These are phyloP conservation scores for Aurelia aurita DNA, from an alignment of 30 jellyfish, hydroid and myxozoan species.

Conservation along the genomic window DNA sequence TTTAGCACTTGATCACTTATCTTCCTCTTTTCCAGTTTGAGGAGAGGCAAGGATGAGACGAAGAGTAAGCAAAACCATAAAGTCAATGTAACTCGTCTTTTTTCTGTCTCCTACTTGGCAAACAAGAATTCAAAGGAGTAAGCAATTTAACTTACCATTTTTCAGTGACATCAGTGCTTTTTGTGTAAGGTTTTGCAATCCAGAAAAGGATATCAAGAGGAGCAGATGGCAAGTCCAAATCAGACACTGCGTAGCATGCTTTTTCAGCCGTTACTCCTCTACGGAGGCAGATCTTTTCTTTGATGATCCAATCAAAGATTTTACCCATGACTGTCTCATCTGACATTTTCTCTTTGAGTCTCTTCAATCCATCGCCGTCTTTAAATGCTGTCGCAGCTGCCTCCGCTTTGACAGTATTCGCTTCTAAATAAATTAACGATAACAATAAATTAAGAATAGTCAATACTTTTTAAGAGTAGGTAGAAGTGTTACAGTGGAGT, in stretches of 20 bases:
- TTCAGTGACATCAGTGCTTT: constrained; percentile 3
- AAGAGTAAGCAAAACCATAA: no score
- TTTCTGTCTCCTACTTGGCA: no score
- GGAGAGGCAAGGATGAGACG: no score
- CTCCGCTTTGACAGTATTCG: constrained; percentile 13
- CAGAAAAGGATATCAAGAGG: not conserved
- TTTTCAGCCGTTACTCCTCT: not conserved
- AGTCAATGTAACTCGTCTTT: no score
- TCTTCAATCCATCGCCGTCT: constrained; percentile 8
- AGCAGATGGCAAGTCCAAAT: not conserved
- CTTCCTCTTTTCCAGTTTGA: no score
- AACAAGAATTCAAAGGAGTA: no score
- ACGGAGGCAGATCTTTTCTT: constrained; percentile 6
- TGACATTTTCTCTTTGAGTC: not conserved
- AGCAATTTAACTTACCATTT: not conserved
- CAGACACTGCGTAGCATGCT: constrained; percentile 2
- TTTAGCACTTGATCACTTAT: no score
- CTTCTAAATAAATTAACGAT: no score
- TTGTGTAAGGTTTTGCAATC: not conserved
- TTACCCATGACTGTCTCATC: not conserved
- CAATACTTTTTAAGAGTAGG: no score
- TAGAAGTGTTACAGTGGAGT: no score
- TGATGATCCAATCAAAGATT: not conserved
- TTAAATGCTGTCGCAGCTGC: constrained; percentile 6
- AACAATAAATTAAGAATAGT: no score